Evolutionary conservation across 2,113 vertebrate genomes (phyloP).

Genomic region (Rhea americana): DNA sequence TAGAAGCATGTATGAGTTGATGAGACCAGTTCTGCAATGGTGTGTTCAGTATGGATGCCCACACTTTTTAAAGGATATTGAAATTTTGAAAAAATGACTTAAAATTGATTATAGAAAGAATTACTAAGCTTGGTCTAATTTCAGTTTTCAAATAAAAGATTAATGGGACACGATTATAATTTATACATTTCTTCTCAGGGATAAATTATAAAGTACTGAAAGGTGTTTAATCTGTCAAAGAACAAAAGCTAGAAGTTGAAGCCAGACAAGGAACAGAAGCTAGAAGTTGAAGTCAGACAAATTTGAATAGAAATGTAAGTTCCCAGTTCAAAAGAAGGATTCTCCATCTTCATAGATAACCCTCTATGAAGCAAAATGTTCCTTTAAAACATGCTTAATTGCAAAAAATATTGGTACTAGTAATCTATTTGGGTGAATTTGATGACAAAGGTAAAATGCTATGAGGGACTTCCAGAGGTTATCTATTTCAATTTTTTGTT

Average conservation of each 20-base stretch:
- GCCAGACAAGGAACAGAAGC: not conserved
- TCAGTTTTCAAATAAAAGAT: not conserved
- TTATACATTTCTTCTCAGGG: not conserved
- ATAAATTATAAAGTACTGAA: not conserved
- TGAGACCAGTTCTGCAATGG: not conserved
- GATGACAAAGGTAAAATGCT: not conserved
- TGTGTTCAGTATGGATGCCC: not conserved
- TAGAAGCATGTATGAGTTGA: not conserved
- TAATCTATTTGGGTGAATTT: not conserved
- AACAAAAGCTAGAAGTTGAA: not conserved
- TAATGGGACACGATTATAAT: not conserved
- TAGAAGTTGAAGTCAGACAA: not conserved
- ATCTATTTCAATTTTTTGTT: not conserved
- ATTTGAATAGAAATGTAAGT: not conserved
- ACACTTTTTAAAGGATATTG: not conserved
- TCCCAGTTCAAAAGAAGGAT: accelerated
- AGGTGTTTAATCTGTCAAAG: not conserved
- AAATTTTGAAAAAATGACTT: not conserved
- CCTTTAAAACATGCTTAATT: not conserved
- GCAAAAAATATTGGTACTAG: not conserved
- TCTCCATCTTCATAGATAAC: not conserved
- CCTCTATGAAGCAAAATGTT: not conserved
- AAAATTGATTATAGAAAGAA: not conserved
- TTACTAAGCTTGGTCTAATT: not conserved
- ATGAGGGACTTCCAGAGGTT: not conserved